These are phyloP conservation scores for Ctenopoma kingsleyae DNA, from an alignment of 2,797 vertebrate genomes.

Conservation along the genomic window DNA sequence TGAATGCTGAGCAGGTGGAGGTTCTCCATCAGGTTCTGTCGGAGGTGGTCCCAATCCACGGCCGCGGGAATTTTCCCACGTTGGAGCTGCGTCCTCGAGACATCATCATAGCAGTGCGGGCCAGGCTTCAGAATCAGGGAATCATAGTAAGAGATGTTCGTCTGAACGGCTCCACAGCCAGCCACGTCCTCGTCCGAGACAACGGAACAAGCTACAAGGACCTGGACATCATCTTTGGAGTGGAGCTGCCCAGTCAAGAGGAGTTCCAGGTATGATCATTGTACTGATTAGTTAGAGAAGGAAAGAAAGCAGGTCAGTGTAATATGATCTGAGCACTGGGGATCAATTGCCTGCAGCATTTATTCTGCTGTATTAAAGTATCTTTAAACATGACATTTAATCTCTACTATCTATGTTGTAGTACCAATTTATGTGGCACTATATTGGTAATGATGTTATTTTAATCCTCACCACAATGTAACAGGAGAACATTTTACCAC, in stretches of 20 bases:
- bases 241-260: constrained; percentile 91
- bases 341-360: neutral
- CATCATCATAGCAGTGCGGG: constrained; percentile 91
- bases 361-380: constrained; percentile 2
- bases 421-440: constrained; percentile 20
- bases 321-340: neutral
- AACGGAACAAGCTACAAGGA: constrained; percentile 95
- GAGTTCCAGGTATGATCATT: constrained; percentile 88
- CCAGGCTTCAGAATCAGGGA: constrained; percentile 88
- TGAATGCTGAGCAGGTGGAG: constrained; percentile 93
- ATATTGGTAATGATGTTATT: constrained; percentile 25
- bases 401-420: constrained; percentile 4
- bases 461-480: constrained; percentile 8
- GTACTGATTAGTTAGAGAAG: neutral
- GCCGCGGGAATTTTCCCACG: constrained; percentile 96
- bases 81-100: constrained; percentile 94
- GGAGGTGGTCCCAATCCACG: constrained; percentile 94
- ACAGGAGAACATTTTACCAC: constrained; percentile 3
- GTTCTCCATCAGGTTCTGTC: constrained; percentile 93
- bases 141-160: constrained; percentile 92
- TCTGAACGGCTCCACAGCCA: constrained; percentile 96
- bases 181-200: constrained; percentile 93
- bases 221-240: constrained; percentile 95
- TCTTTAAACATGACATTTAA: neutral
- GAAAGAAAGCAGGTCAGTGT: neutral